Evolutionary conservation across 2,797 vertebrate genomes (phyloP).

Genomic region (Borostomias antarcticus): DNA sequence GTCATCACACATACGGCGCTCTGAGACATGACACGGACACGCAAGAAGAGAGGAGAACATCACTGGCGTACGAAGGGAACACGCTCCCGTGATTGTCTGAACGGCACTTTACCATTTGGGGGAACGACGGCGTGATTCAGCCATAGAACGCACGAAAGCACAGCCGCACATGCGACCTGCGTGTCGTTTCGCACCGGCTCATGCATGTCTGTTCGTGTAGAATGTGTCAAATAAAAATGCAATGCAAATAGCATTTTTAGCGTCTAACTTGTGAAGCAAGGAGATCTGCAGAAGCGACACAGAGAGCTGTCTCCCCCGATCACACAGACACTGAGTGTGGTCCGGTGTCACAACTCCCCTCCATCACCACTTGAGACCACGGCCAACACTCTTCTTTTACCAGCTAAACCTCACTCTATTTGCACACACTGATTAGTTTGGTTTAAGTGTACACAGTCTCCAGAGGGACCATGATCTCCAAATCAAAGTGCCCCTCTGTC

Average conservation of each 20-base stretch:
- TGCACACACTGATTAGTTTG: conserved; percentile 84
- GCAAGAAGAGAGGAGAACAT: neutral
- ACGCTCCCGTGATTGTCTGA: neutral
- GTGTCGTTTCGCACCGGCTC: neutral
- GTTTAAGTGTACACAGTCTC: conserved; percentile 85
- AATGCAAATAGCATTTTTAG: too few species aligned
- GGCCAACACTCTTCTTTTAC: conserved; percentile 69
- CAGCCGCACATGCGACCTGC: neutral
- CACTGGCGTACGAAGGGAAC: neutral
- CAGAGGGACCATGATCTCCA: conserved; percentile 71
- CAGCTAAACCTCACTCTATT: conserved; percentile 79
- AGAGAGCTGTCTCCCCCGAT: neutral
- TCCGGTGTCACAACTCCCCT: conserved; percentile 77
- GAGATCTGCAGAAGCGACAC: too few species aligned
- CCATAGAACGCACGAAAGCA: neutral
- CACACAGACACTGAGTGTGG: conserved; percentile 74
- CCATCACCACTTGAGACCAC: conserved; percentile 85
- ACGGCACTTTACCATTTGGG: too few species aligned
- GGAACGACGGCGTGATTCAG: too few species aligned
- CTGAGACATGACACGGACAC: neutral
- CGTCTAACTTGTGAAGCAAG: too few species aligned
- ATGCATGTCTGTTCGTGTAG: neutral
- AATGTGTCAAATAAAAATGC: too few species aligned
- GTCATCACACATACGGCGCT: conserved; percentile 56
- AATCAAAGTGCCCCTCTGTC: conserved; percentile 81